Evolutionary conservation across 2,797 vertebrate species (phyloP), one percentile per base, ranked within the genome.

Genomic region (Crocodylus rhombifer): DNA sequence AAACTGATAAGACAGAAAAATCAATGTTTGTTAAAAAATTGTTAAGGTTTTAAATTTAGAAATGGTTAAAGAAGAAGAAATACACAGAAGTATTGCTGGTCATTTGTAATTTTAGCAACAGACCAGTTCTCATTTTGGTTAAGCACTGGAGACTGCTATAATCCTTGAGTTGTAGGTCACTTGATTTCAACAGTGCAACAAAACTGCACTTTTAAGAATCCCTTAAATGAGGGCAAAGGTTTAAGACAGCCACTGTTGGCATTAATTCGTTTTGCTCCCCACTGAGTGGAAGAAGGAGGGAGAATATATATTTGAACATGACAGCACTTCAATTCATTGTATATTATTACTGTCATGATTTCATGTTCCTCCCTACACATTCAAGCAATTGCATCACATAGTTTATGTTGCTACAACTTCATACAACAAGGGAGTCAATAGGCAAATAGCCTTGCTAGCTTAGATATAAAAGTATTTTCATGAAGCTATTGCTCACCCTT

Each of bases 171-270:
- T 90, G 64, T 74, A 92, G 89, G 94, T 92, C 94, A 96, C 82
- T 81, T 69, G 87, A 81, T 82, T 96, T 90, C 87, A 89, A 88
- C 91, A 94, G 21, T 7, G 2, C 80, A 95, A 93, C 86, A 94
- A 91, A 89, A 67, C 65, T 4, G 9, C 1, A 0, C 2, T 55
- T 95, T 94, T 94, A 93, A 91, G 94, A 92, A 93, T 93, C 67
- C 82, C 91, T 91, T 91, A 96, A 93, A 96, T 86, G 93, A 97
- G 89, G 87, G 94, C 91, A 91, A 95, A 97, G 89, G 91, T 95
- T 95, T 90, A 89, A 92, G 81, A 88, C 92, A 94, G 92, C 87
- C 92, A 94, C 93, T 90, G 83, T 82, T 93, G 89, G 92, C 87
- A 94, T 90, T 97, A 95, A 95, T 95, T 94, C 93, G 90, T 89